Percentiles rank a stretch among this genome's conserved stretches.
These are phyloP conservation scores for Melieria omissa DNA, from an alignment of 2,888 invertebrate genomes.

Conservation along the genomic window DNA sequence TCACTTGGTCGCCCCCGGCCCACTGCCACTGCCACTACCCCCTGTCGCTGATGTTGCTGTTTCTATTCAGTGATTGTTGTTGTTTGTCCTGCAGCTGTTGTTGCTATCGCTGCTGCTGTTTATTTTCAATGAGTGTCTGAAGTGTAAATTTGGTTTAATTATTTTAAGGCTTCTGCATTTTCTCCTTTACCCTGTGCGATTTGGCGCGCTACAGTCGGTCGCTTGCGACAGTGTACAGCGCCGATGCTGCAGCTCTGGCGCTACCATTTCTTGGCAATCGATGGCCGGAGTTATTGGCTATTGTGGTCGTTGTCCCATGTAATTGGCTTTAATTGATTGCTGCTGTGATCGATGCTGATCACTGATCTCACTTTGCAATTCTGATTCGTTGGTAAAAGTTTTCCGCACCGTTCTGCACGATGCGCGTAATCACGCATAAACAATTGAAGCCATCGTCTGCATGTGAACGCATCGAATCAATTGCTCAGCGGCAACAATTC, in stretches of 20 bases:
- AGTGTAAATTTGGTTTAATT: constrained; percentile 65
- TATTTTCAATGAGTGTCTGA: constrained; percentile 53
- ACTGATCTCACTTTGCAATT: constrained; percentile 41
- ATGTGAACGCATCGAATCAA: constrained; percentile 15
- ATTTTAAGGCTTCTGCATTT: constrained; percentile 48
- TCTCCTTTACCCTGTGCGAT: constrained; percentile 12
- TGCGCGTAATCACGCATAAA: constrained; percentile 22
- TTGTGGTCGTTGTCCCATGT: constrained; percentile 40
- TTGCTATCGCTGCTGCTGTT: constrained; percentile 44
- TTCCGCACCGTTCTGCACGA: constrained; percentile 8
- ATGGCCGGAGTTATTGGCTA: constrained; percentile 15
- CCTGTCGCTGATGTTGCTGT: neutral
- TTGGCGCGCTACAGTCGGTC: neutral
- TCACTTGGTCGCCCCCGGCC: neutral
- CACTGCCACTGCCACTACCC: neutral
- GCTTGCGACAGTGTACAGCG: neutral
- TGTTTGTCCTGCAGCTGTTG: constrained; percentile 39
- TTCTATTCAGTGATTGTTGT: constrained; percentile 14
- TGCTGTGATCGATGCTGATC: constrained; percentile 17
- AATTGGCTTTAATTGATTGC: constrained; percentile 63
- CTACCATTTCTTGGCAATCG: constrained; percentile 3
- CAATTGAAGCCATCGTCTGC: constrained; percentile 18
- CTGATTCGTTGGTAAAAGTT: constrained; percentile 10
- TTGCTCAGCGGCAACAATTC: constrained; percentile 18
- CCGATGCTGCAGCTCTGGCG: neutral